Percentiles rank a stretch among this genome's conserved stretches.
Conservation (phyloP, 2,888 invertebrate genomes). For the Philopedon plagiatum region DNA sequence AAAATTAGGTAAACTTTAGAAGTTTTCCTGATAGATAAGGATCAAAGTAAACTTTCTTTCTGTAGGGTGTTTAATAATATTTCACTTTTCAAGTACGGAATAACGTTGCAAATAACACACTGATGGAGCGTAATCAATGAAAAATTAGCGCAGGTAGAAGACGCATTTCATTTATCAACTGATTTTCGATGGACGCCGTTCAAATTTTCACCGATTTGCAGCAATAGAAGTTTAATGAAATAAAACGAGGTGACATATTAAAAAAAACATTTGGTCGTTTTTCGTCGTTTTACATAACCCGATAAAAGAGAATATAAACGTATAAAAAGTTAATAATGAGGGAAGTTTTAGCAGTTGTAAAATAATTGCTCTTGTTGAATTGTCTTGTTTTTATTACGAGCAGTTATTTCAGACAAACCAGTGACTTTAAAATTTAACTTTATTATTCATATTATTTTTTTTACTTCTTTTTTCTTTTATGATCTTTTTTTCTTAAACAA, state of each 20-base stretch:
- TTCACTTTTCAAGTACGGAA: too few relatives aligned
- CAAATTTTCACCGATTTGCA: too few relatives aligned
- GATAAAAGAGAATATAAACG: not conserved
- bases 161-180: too few relatives aligned
- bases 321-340: not conserved
- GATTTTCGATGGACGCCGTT: too few relatives aligned
- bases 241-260: slow-evolving; percentile 16
- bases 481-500: too few relatives aligned
- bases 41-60: slow-evolving; percentile 19
- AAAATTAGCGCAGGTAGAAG: too few relatives aligned
- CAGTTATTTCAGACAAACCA: not conserved
- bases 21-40: slow-evolving; percentile 15
- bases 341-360: not conserved
- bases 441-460: too few relatives aligned
- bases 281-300: not conserved
- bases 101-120: too few relatives aligned
- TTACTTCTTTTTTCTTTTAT: too few relatives aligned
- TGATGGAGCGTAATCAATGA: too few relatives aligned
- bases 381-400: not conserved
- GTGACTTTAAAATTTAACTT: not conserved
- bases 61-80: too few relatives aligned
- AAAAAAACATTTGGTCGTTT: not conserved
- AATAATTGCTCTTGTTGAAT: not conserved
- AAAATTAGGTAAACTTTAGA: slow-evolving; percentile 20
- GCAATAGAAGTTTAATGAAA: slow-evolving; percentile 29